Base-by-base conservation (phyloP, 1,140 invertebrate species). In the Drosophila sulfurigaster region DNA sequence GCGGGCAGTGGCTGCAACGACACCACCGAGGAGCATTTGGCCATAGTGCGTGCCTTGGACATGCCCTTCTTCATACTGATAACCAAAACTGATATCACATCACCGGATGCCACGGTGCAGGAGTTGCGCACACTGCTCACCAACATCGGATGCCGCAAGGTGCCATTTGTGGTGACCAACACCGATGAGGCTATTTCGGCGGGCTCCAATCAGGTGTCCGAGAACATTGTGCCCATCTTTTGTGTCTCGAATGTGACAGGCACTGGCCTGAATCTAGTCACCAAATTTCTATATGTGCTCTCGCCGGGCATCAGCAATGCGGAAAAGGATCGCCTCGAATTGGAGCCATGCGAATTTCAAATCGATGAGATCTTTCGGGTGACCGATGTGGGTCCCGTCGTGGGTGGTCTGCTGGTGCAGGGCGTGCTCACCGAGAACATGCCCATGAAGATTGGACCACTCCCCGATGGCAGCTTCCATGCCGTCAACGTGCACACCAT, bases 191-290 rank as follows among this genome's bases (percentile, higher is more conserved):
- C 95, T 13, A 95, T 96, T 15, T 95, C 95, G 43, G 95, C 95
- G 46, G 94, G 95, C 28, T 94, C 94, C 2, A 94, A 94, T 81
- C 94, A 95, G 72, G 92, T 94, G 15, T 94, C 94, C 6, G 94
- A 94, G 32, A 95, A 95, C 57, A 94, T 96, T 59, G 95, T 97
- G 46, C 98, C 99, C 7, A 96, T 99, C 77, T 98, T 99, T 92
- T 96, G 95, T 56, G 96, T 99, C n/a, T 99, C 98, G n/a, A 98
- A 96, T 92, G 98, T 99, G 0, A 98, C 95, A 11, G 99, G 99
- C 1, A 94, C 95, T 60, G 98, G 98, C 7, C 93, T 99, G 2
- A 95, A 96, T 78, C 93, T 96, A 32, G 93, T 99, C 1, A 96
- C 96, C 64, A 96, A 95, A 59, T 98, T 98, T 92, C 93, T 98